Percentiles rank a stretch among this genome's conserved stretches.
phyloP scores from a whole-genome alignment of 1,140 invertebrate species.

The Nylanderia fulva region DNA sequence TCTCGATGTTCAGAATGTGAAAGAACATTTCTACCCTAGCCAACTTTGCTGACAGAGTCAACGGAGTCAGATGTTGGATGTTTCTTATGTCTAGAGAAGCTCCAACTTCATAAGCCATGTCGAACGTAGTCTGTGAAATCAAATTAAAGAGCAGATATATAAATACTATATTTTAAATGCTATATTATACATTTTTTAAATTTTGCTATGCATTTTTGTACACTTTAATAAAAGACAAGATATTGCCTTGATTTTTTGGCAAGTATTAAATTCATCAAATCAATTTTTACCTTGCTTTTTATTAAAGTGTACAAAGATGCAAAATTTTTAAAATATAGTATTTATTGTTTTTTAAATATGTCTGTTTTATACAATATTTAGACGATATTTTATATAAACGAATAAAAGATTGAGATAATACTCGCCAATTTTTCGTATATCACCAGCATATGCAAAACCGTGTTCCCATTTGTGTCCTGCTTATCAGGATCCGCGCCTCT shows the following conservation, averaged over 20 bases:
- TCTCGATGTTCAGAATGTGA: slow-evolving; percentile 97
- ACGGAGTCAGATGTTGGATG: slow-evolving; percentile 94
- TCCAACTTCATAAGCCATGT: slow-evolving; percentile 97
- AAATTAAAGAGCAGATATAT: neutral
- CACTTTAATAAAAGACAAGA: neutral
- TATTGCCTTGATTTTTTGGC: neutral
- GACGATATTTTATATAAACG: neutral
- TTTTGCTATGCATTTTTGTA: neutral
- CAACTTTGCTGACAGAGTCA: slow-evolving; percentile 97
- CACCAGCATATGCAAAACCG: slow-evolving; percentile 97
- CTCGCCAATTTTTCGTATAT: slow-evolving; percentile 97
- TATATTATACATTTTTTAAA: neutral
- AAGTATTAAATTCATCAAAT: neutral
- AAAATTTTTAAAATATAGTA: neutral
- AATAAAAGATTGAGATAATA: neutral
- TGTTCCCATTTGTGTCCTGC: slow-evolving; percentile 99
- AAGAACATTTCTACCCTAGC: slow-evolving; percentile 98
- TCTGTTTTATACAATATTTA: no score
- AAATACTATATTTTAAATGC: neutral
- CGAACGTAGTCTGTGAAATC: slow-evolving; percentile 93
- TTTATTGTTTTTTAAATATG: neutral
- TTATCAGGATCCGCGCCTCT: slow-evolving; percentile 97
- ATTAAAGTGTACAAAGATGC: neutral
- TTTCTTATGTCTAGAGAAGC: slow-evolving; percentile 95
- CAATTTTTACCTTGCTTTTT: neutral